Evolutionary conservation across 2,888 invertebrate genomes (phyloP), one percentile per base, ranked within the genome.

Genomic region (Atethmia centrago): DNA sequence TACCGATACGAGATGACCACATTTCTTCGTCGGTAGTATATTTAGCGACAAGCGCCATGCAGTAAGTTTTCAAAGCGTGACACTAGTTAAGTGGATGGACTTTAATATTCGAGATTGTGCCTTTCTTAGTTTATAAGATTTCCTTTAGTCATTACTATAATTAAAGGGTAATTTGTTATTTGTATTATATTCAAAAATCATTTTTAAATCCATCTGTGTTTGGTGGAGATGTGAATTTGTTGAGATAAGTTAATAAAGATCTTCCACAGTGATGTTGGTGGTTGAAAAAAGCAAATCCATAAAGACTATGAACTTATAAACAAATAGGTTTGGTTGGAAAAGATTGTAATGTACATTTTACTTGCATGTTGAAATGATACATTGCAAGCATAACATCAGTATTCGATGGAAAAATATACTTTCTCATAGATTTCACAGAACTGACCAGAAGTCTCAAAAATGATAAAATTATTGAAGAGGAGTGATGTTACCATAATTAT

Each of bases 61-160:
- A 4, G 40, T 47, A 12, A 36, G 16, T 16, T 45, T 49, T 42
- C 14, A 47, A 14, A 40, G 36, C 1, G 25, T 45, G 25, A 14
- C 36, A 68, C 51, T 67, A 36, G 45, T 45, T 45, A 36, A 51
- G 42, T 19, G 31, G 67, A 25, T 58, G 1, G 36, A 58, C 10
- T n/a, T 19, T 19, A 69, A 40, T 58, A 49, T 53, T 66, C 19
- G 40, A 67, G 28, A 53, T 76, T 76, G 72, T 79, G 71, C 75
- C 40, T 72, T 80, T 82, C 10, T 66, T 80, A 77, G 72, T 25
- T 77, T 19, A 25, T 77, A 77, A 68, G 67, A 73, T 80, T 73
- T 73, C n/a, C 62, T 71, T 80, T 55, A 73, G 47, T 82, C 83
- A 76, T 79, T 56, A 74, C n/a, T 16, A 61, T 69, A 75, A 82